Conservation (phyloP, 64 coral and sea anemone genomes). For the Pocillopora verrucosa region DNA sequence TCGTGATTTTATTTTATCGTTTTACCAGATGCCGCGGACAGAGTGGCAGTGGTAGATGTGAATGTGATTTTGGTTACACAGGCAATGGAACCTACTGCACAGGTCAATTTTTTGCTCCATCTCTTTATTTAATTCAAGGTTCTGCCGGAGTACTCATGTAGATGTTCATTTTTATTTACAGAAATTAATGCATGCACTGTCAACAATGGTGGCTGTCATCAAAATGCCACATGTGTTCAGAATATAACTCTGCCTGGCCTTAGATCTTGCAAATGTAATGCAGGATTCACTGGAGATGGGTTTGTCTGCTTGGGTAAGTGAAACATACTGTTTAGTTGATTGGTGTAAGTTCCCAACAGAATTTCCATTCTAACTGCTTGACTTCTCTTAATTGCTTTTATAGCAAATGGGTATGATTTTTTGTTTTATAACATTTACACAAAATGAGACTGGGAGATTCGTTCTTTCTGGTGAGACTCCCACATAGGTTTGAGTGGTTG, state of each 20-base stretch:
- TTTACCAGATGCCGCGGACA: constrained; percentile 57
- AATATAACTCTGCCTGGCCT: constrained; percentile 23
- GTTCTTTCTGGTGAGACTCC: no score
- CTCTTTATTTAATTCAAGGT: neutral
- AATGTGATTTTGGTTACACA: constrained; percentile 67
- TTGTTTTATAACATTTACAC: no score
- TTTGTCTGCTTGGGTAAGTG: constrained; percentile 41
- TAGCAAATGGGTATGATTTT: no score
- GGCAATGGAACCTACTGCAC: constrained; percentile 65
- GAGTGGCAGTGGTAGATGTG: constrained; percentile 25
- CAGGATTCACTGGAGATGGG: constrained; percentile 44
- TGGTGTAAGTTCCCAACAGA: no score
- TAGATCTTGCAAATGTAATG: constrained; percentile 11
- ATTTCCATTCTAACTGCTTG: no score
- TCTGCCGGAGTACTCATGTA: no score
- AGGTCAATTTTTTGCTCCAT: constrained; percentile 8
- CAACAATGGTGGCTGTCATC: constrained; percentile 67
- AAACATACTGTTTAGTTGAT: neutral
- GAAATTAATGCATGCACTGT: constrained; percentile 49
- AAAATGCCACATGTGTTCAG: constrained; percentile 51
- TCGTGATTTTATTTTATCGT: no score
- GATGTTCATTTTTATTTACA: neutral
- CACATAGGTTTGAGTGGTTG: neutral
- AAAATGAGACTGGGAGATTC: no score
- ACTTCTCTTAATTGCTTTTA: no score